Conservation (phyloP, 2,113 vertebrate genomes). For the Corythornis vintsioides region DNA sequence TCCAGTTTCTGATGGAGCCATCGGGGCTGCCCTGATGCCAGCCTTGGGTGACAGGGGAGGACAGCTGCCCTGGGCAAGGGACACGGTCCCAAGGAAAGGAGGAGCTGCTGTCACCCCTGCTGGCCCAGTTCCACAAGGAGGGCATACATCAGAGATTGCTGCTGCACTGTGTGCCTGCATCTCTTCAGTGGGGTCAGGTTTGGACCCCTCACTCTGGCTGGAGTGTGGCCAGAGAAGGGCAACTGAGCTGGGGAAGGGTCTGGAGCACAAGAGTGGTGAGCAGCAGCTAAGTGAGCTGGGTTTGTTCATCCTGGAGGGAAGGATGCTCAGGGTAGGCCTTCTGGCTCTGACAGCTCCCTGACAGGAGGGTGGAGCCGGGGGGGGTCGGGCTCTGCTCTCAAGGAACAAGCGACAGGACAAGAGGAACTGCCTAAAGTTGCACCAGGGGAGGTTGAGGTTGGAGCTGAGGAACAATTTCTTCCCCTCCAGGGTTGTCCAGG, state of each 20-base stretch:
- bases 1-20: fast-evolving
- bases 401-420: too few relatives aligned
- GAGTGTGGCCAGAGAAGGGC: not conserved
- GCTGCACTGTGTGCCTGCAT: fast-evolving
- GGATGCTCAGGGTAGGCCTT: too few relatives aligned
- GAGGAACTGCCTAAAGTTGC: not conserved
- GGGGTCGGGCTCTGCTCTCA: too few relatives aligned
- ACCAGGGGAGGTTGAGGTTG: not conserved
- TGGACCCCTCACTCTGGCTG: not conserved
- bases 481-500: not conserved
- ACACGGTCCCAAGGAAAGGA: not conserved
- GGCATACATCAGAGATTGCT: fast-evolving
- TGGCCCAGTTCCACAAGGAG: fast-evolving
- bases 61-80: not conserved
- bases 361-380: too few relatives aligned
- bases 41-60: not conserved
- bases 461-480: not conserved
- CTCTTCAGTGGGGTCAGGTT: not conserved
- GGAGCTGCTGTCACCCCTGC: fast-evolving
- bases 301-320: too few relatives aligned
- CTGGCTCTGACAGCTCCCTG: too few relatives aligned
- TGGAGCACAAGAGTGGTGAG: not conserved
- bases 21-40: not conserved
- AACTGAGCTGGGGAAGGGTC: not conserved
- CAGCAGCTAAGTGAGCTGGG: too few relatives aligned